Evolutionary conservation across 2,113 vertebrate species (phyloP).

Genomic region (Acrocephalus arundinaceus): DNA sequence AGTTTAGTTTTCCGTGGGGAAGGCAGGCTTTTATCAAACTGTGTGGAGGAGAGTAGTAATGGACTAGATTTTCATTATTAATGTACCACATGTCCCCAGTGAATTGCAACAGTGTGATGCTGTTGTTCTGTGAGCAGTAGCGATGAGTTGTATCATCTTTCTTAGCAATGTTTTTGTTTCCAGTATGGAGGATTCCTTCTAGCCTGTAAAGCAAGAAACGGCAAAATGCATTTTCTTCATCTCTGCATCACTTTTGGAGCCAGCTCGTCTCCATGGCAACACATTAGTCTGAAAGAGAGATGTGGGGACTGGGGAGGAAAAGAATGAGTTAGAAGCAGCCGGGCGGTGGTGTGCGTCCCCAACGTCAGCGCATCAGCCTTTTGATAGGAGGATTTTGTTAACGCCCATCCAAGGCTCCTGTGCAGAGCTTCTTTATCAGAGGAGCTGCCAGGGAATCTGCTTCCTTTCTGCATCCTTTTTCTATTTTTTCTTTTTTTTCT

Average conservation of each 20-base stretch:
- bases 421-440: conserved; percentile 62
- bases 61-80: conserved; percentile 46
- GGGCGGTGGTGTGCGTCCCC: conserved; percentile 75
- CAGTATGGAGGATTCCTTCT: background rate
- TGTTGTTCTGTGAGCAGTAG: background rate
- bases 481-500: background rate
- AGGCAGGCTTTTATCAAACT: background rate
- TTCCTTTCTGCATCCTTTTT: conserved; percentile 13
- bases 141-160: background rate
- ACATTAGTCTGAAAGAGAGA: conserved; percentile 78
- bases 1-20: background rate
- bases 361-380: conserved; percentile 61
- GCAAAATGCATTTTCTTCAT: conserved; percentile 66
- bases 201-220: conserved; percentile 7
- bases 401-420: conserved; percentile 74
- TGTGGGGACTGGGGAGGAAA: conserved; percentile 55
- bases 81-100: background rate
- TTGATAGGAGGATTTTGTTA: conserved; percentile 78
- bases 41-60: background rate
- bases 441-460: conserved; percentile 56
- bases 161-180: background rate
- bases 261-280: conserved; percentile 88
- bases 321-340: conserved; percentile 63
- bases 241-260: conserved; percentile 67
- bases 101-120: background rate